Base-by-base conservation (phyloP, 2,797 vertebrate genomes). In the Melopsittacus undulatus region DNA sequence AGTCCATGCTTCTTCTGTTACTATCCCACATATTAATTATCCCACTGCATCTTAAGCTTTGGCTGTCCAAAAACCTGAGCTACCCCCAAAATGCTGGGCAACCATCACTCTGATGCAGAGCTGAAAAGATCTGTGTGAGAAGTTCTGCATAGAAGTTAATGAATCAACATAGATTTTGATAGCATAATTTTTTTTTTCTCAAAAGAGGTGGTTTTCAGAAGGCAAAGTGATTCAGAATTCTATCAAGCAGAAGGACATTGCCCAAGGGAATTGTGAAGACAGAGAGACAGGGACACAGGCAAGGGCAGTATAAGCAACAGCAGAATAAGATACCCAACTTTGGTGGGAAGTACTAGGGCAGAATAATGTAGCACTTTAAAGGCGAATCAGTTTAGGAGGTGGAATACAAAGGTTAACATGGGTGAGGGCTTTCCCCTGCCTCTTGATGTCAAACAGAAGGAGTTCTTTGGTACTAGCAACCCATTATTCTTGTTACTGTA, bases 201-300 rank as follows among this genome's bases (percentile, higher is more conserved):
- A 36, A 61, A 61, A 91, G 11, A 80, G 17, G 8, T 36, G 10
- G 2, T 54, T 91, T 95, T 86, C 42, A 78, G 68, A 62, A 90
- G 23, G 20, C n/a, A n/a, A 67, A 66, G 23, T 38, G 19, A 63
- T 56, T 88, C 40, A 48, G 40, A 77, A 49, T 11, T 56, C 15
- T 43, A 27, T 69, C 67, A 68, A 69, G 38, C 38, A 82, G 68
- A 30, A 32, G 34, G 19, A 19, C 27, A 49, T 13, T 62, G 29
- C 15, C 11, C 1, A 3, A 66, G 34, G 67, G 30, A 72, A 61
- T 45, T 0, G 0, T 30, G 23, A 68, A 51, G 21, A 62, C 18
- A 4, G 11, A 78, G 32, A 59, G 19, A 78, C 23, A 4, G 22
- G 11, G 14, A 63, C 23, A 62, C 8, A 36, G 51, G 19, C 34